These are phyloP conservation scores for Artibeus lituratus DNA, from an alignment of 2,797 vertebrate species.

Conservation along the genomic window DNA sequence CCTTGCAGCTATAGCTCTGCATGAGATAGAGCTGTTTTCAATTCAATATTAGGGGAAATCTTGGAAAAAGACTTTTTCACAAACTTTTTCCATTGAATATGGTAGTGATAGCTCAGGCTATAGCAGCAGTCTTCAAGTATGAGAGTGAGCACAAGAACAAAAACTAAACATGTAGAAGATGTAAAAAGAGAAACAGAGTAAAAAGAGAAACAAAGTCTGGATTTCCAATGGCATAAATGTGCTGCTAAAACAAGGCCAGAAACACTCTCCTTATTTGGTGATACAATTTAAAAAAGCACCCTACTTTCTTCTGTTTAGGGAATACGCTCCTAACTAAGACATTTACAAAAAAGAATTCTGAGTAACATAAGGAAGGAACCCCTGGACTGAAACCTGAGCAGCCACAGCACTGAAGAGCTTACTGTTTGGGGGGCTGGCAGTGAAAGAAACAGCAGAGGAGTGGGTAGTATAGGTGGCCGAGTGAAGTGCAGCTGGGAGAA, in stretches of 20 bases:
- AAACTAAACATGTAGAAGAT: too few species aligned
- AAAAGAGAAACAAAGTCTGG: not conserved
- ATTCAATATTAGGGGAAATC: too few species aligned
- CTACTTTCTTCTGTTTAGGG: not conserved
- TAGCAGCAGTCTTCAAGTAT: too few species aligned
- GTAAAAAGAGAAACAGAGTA: too few species aligned
- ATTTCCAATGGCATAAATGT: not conserved
- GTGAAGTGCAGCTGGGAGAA: not conserved
- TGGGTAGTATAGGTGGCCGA: not conserved
- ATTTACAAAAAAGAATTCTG: not conserved
- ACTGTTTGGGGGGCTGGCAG: too few species aligned
- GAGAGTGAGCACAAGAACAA: too few species aligned
- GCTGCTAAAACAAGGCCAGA: not conserved
- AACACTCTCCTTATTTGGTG: not conserved
- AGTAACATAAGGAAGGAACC: not conserved
- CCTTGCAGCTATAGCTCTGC: too few species aligned
- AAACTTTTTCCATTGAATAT: too few species aligned
- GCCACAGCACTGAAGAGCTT: not conserved
- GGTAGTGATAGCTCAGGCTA: too few species aligned
- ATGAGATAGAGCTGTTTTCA: too few species aligned
- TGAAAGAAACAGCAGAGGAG: not conserved
- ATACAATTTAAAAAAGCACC: not conserved
- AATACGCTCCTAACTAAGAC: not conserved
- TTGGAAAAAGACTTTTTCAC: too few species aligned
- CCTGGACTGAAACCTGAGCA: not conserved